A percentile compares a stretch with the other conserved stretches of the same genome.
Evolutionary conservation across 2,797 vertebrate species (phyloP).

Genomic region (Lophius americanus): DNA sequence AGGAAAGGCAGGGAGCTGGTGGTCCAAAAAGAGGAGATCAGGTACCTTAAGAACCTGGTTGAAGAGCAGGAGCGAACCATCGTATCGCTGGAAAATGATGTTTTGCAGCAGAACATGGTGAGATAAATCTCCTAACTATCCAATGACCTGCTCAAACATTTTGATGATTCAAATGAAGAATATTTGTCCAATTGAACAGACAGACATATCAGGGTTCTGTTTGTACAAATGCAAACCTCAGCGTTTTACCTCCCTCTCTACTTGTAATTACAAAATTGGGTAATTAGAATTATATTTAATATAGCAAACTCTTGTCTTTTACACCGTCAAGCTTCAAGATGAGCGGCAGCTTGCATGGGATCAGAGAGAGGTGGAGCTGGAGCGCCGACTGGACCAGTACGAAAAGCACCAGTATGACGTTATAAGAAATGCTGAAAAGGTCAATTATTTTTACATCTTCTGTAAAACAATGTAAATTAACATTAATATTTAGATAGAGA

Average conservation of each 20-base stretch:
- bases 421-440: constrained; percentile 84
- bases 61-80: constrained; percentile 89
- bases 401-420: constrained; percentile 88
- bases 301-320: constrained; percentile 14
- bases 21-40: constrained; percentile 90
- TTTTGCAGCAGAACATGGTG: constrained; percentile 90
- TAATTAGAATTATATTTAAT: neutral
- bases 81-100: constrained; percentile 87
- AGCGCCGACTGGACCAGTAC: constrained; percentile 89
- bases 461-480: too few species aligned
- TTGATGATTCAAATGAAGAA: neutral
- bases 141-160: too few species aligned
- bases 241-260: too few species aligned
- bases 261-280: too few species aligned
- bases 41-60: constrained; percentile 89
- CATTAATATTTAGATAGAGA: too few species aligned
- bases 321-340: constrained; percentile 86
- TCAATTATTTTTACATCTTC: constrained; percentile 40
- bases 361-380: constrained; percentile 93
- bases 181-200: neutral
- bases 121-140: neutral
- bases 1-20: constrained; percentile 88
- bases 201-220: neutral
- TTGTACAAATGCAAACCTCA: neutral
- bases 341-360: constrained; percentile 93